Evolutionary conservation across 2,113 vertebrate genomes (phyloP).

Genomic region (Hyperopisus bebe): DNA sequence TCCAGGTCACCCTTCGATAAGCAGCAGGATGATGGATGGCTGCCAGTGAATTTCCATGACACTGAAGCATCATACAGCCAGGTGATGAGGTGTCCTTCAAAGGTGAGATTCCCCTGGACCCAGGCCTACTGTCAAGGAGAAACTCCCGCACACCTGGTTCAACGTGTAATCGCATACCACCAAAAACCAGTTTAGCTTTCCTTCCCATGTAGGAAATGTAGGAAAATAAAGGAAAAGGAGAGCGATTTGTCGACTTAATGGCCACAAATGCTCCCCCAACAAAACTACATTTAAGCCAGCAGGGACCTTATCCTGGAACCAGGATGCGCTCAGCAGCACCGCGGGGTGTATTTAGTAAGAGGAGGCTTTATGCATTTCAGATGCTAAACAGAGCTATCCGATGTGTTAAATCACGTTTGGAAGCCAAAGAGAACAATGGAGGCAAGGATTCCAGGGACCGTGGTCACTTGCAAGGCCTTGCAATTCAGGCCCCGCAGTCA

Average conservation of each 20-base stretch:
- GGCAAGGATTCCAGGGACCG: constrained; percentile 22
- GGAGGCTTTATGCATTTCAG: constrained; percentile 30
- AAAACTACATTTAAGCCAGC: constrained; percentile 26
- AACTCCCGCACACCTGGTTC: neutral
- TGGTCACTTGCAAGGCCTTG: neutral
- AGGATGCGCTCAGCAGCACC: neutral
- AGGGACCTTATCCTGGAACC: constrained; percentile 16
- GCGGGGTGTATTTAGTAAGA: constrained; percentile 30
- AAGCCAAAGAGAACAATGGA: constrained; percentile 42
- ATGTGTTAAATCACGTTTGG: constrained; percentile 35
- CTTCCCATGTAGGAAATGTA: neutral
- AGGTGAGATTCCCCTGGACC: neutral
- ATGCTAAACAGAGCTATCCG: constrained; percentile 33
- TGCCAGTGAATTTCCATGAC: neutral
- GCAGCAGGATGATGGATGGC: neutral
- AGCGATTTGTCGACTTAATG: neutral
- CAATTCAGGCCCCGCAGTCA: neutral
- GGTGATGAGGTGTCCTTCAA: neutral
- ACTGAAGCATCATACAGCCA: neutral
- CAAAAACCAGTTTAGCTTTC: neutral
- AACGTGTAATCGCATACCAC: neutral
- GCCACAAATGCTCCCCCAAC: neutral
- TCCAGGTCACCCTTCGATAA: neutral
- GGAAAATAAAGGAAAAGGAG: neutral
- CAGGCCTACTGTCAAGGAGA: neutral